Conservation (phyloP, 2,797 vertebrate species). For the Simalia tracyae region DNA sequence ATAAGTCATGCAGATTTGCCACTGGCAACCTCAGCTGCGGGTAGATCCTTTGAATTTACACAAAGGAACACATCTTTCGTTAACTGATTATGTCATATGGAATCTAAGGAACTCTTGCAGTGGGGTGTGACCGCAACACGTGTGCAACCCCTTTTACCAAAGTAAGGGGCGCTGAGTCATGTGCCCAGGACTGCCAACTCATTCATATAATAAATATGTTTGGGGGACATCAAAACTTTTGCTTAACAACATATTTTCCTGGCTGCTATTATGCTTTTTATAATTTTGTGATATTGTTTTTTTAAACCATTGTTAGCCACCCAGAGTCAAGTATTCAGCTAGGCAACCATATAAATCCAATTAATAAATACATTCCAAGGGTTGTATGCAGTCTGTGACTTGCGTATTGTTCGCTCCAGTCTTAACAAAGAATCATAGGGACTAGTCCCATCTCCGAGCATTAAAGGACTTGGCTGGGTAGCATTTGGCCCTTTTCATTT, state of each 20-base stretch:
- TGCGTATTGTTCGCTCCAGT: background rate
- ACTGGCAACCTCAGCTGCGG: background rate
- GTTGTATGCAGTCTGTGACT: background rate
- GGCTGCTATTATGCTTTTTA: background rate
- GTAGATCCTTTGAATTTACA: background rate
- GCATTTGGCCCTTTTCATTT: conserved; percentile 33
- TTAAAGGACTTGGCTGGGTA: background rate
- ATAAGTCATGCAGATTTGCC: background rate
- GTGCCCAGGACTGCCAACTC: background rate
- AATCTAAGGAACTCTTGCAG: background rate
- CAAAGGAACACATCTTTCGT: background rate
- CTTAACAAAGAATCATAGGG: background rate
- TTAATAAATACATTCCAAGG: background rate
- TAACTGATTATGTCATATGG: background rate
- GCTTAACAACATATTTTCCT: background rate
- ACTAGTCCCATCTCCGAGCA: background rate
- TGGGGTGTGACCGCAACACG: background rate
- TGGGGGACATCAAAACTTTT: background rate
- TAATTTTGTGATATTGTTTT: background rate
- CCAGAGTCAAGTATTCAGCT: background rate
- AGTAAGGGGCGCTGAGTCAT: background rate
- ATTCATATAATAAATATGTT: background rate
- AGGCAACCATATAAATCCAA: background rate
- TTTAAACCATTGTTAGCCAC: background rate
- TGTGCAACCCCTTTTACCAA: background rate